These are phyloP conservation scores for Anableps anableps DNA, from an alignment of 2,797 vertebrate genomes.

Conservation along the genomic window DNA sequence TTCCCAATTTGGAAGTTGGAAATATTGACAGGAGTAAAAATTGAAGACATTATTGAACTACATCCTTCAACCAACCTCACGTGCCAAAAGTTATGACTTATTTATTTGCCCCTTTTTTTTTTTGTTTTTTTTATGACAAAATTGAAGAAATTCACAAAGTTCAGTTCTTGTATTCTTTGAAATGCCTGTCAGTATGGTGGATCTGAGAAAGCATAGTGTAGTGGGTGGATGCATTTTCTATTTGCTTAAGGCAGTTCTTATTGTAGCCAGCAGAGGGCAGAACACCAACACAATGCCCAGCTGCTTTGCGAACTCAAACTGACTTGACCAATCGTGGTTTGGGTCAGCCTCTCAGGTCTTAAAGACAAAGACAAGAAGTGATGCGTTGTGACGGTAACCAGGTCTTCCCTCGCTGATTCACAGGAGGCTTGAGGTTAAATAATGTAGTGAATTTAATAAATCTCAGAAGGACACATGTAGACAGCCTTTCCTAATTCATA, in stretches of 20 bases:
- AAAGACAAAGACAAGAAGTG: slow-evolving; percentile 14
- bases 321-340: background rate
- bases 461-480: slow-evolving; percentile 62
- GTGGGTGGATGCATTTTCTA: too few species aligned
- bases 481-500: slow-evolving; percentile 62
- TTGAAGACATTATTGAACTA: background rate
- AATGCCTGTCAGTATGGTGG: background rate
- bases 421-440: slow-evolving; percentile 44
- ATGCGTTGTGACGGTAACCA: background rate
- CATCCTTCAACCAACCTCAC: background rate
- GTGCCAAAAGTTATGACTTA: background rate
- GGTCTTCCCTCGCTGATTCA: slow-evolving; percentile 1
- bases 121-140: background rate
- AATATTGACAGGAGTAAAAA: background rate
- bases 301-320: background rate
- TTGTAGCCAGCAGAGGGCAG: slow-evolving; percentile 67
- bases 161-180: background rate
- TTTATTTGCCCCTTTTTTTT: background rate
- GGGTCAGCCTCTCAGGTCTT: background rate
- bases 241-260: background rate
- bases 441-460: slow-evolving; percentile 80
- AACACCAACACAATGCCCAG: background rate
- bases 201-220: too few species aligned
- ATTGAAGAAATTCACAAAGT: background rate
- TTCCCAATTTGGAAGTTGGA: background rate